Evolutionary conservation across 2,797 vertebrate species (phyloP), one percentile per base, ranked within the genome.

Genomic region (Carduelis carduelis): DNA sequence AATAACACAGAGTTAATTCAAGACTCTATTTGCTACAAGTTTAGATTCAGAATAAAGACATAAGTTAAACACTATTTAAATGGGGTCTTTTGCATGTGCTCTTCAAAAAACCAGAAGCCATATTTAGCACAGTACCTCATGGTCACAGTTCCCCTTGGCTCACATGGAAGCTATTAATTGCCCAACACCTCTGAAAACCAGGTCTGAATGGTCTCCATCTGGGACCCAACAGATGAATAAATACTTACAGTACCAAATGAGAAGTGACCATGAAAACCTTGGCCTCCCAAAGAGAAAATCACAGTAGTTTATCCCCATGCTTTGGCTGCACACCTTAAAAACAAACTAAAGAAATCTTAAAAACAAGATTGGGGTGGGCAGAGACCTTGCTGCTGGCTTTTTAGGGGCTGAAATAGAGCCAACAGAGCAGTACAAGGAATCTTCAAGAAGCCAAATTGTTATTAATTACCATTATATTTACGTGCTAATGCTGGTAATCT

Each of bases 401-500:
- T 89, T 82, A 81, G 68, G 79, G 91, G 81, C 71, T 80, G 87
- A 96, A 90, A 91, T 16, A 77, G 50, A 89, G 53, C 81, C 91
- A 96, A 83, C 46, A 79, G 77, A 96, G 55, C 65, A 88, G 78
- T 76, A 75, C 55, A 83, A 70, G 66, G 49, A 86, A 91, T 88
- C 86, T 88, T 93, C 89, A 94, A 96, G 95, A 94, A 96, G 96
- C 89, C 93, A 94, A 94, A 96, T 43, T 90, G 84, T 84, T 93
- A 94, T 96, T 84, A 94, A 97, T 96, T 91, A 80, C 78, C 82
- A 87, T 96, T 96, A 83, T 72, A 92, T 96, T 96, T 96, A 88
- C 32, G 68, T 95, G 91, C 75, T 96, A 97, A 96, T 97, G 95
- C 93, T 94, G 92, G 96, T 96, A 96, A 96, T 96, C 96, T 97